phyloP scores from a whole-genome alignment of 2,888 invertebrate species.

The Melanophora roralis region DNA sequence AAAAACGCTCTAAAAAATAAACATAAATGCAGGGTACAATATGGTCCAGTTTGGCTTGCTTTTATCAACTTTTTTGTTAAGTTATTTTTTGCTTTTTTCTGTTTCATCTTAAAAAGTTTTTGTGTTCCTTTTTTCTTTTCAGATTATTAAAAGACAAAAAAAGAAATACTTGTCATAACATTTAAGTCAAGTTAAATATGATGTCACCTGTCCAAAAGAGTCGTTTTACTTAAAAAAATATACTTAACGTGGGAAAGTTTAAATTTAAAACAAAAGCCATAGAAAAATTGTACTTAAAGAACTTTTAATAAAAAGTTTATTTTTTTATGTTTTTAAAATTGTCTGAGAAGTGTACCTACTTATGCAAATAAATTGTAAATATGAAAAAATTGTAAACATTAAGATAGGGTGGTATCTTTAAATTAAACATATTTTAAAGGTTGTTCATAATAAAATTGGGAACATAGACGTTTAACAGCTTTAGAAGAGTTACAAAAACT shows the following conservation, averaged over 20 bases:
- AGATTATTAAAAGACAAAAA: neutral
- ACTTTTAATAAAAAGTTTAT: neutral
- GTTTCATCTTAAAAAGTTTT: neutral
- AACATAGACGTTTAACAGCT: too few relatives aligned
- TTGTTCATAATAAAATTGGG: too few relatives aligned
- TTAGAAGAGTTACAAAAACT: too few relatives aligned
- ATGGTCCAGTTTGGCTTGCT: too few relatives aligned
- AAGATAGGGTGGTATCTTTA: too few relatives aligned
- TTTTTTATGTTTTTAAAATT: neutral
- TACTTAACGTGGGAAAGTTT: slow-evolving; percentile 2
- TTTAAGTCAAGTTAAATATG: slow-evolving; percentile 22
- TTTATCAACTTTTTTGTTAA: too few relatives aligned
- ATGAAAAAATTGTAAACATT: neutral
- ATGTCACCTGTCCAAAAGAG: slow-evolving; percentile 31
- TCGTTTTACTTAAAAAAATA: neutral
- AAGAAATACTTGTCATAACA: neutral
- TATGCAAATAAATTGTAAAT: neutral
- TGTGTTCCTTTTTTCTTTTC: neutral
- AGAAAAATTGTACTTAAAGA: neutral
- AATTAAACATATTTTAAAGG: too few relatives aligned
- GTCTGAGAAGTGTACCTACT: neutral
- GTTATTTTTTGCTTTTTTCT: neutral
- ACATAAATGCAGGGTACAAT: too few relatives aligned
- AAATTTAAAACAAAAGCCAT: neutral
- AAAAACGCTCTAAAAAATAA: too few relatives aligned